phyloP scores from a whole-genome alignment of 2,797 vertebrate genomes.

The Esox masquinongy region DNA sequence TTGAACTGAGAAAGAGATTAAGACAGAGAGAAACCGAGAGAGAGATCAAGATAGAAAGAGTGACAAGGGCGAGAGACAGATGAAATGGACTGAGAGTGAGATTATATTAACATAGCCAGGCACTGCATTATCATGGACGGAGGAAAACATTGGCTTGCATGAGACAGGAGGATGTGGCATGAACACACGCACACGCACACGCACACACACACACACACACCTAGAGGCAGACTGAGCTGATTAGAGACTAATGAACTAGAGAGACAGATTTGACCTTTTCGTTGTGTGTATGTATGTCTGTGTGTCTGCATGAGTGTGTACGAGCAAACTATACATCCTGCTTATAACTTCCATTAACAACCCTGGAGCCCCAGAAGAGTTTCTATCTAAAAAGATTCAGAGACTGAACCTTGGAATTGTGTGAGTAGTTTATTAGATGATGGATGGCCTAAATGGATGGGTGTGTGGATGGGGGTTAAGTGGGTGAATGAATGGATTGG shows the following conservation, averaged over 20 bases:
- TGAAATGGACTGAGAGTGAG: neutral
- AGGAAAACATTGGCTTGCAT: neutral
- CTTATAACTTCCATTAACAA: no score
- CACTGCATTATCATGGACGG: no score
- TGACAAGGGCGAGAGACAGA: neutral
- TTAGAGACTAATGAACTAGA: neutral
- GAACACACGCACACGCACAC: neutral
- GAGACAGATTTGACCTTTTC: neutral
- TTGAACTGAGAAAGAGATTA: no score
- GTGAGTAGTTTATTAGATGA: no score
- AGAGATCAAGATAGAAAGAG: neutral
- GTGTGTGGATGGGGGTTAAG: no score
- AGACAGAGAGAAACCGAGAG: no score
- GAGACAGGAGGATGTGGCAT: neutral
- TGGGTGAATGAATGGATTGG: no score
- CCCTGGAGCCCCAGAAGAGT: no score
- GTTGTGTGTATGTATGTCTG: neutral
- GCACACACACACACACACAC: constrained; percentile 4
- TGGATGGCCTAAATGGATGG: no score
- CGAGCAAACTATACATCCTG: no score
- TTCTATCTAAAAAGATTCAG: no score
- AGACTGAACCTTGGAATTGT: no score
- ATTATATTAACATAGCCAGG: neutral
- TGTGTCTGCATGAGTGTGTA: neutral
- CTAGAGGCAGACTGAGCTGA: neutral